Conservation (phyloP, 2,888 invertebrate species). For the Tinea trinotella region DNA sequence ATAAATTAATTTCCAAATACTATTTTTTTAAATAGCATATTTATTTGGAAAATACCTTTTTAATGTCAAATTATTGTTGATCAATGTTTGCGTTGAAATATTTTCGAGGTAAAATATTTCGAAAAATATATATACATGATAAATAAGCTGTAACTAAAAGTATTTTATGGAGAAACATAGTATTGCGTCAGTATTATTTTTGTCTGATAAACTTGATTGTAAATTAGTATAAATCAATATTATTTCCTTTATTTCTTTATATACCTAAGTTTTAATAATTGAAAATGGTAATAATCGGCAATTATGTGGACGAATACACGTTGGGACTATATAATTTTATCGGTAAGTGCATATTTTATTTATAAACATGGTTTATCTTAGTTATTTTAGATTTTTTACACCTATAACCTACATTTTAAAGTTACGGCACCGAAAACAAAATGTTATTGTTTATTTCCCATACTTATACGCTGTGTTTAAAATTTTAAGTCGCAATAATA, state of each 20-base stretch:
- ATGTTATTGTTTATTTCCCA: too few relatives aligned
- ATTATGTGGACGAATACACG: slow-evolving; percentile 53
- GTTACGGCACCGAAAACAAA: too few relatives aligned
- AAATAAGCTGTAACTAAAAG: background rate
- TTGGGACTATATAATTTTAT: slow-evolving; percentile 56
- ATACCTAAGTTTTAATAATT: background rate
- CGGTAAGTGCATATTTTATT: slow-evolving; percentile 40
- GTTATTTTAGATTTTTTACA: background rate
- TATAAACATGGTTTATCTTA: background rate
- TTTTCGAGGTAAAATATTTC: background rate
- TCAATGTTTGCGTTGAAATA: too few relatives aligned
- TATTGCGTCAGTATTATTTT: slow-evolving; percentile 5
- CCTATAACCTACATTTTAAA: background rate
- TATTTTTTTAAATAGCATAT: too few relatives aligned
- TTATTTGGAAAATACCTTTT: too few relatives aligned
- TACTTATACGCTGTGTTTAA: too few relatives aligned
- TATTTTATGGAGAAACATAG: background rate
- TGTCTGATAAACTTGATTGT: background rate
- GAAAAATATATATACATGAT: background rate
- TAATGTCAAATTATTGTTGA: too few relatives aligned
- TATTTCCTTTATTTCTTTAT: background rate
- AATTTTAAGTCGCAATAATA: too few relatives aligned
- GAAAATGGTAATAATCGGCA: slow-evolving; percentile 47
- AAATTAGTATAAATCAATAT: background rate
- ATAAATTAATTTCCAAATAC: too few relatives aligned